These are phyloP conservation scores for Turdus rufiventris DNA, from an alignment of 2,113 vertebrate genomes.

Conservation along the genomic window DNA sequence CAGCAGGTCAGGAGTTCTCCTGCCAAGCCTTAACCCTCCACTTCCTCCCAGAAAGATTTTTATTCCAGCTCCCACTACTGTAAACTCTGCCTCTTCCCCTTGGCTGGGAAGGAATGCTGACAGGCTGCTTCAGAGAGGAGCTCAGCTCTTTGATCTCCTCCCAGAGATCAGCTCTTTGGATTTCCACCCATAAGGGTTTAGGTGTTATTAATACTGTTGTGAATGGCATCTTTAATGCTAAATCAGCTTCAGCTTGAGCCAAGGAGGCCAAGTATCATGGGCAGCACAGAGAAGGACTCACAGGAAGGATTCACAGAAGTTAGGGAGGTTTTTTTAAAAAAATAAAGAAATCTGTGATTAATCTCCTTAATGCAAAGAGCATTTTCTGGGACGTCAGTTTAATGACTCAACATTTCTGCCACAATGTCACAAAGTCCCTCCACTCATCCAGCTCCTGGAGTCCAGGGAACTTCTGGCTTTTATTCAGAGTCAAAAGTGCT, in stretches of 20 bases:
- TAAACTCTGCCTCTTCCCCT: not conserved
- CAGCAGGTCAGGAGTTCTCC: not conserved
- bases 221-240: not conserved
- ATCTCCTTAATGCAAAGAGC: conserved; percentile 8
- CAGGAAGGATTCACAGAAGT: not conserved
- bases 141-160: not conserved
- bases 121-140: not conserved
- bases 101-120: not conserved
- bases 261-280: not conserved
- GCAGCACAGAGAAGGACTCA: not conserved
- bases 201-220: not conserved
- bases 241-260: not conserved
- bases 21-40: not conserved
- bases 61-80: not conserved
- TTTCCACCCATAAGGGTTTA: not conserved
- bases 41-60: not conserved
- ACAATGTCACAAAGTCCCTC: not conserved
- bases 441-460: not conserved
- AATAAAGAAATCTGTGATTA: not conserved
- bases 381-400: not conserved
- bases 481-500: not conserved
- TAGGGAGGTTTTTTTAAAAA: not conserved
- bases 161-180: not conserved
- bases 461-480: not conserved
- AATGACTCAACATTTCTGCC: conserved; percentile 1